A percentile compares a stretch with the other conserved stretches of the same genome.
Evolutionary conservation across 2,797 vertebrate genomes (phyloP).

Genomic region (Myotis myotis): DNA sequence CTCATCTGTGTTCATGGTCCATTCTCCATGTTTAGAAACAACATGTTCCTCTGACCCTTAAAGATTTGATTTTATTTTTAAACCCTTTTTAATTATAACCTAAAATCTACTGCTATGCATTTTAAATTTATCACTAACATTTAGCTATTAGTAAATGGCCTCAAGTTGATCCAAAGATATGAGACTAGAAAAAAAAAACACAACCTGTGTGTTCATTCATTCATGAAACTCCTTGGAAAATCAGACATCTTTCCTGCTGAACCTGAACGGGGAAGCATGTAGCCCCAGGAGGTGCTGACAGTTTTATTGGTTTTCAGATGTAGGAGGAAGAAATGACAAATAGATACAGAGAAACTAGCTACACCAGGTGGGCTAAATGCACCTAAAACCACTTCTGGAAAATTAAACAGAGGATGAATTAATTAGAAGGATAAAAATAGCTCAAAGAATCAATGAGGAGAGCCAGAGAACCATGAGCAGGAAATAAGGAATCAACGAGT

Average conservation of each 20-base stretch:
- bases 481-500: constrained; percentile 1
- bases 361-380: neutral
- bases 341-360: neutral
- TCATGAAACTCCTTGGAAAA: constrained; percentile 28
- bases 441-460: neutral
- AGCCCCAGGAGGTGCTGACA: neutral
- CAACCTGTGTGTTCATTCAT: neutral
- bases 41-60: neutral
- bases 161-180: neutral
- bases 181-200: neutral
- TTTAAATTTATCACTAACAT: constrained; percentile 23
- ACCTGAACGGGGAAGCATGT: neutral
- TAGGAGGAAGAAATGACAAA: neutral
- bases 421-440: neutral
- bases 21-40: constrained; percentile 44
- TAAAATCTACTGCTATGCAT: neutral
- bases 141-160: constrained; percentile 2
- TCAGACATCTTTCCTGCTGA: neutral
- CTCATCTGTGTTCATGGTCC: neutral
- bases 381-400: neutral
- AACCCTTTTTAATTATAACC: constrained; percentile 18
- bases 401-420: constrained; percentile 8
- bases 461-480: neutral
- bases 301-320: neutral
- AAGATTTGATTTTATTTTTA: constrained; percentile 33